A percentile compares a stretch with the other conserved stretches of the same genome.
Evolutionary conservation across 2,888 invertebrate genomes (phyloP).

Genomic region (Yponomeuta cagnagella): DNA sequence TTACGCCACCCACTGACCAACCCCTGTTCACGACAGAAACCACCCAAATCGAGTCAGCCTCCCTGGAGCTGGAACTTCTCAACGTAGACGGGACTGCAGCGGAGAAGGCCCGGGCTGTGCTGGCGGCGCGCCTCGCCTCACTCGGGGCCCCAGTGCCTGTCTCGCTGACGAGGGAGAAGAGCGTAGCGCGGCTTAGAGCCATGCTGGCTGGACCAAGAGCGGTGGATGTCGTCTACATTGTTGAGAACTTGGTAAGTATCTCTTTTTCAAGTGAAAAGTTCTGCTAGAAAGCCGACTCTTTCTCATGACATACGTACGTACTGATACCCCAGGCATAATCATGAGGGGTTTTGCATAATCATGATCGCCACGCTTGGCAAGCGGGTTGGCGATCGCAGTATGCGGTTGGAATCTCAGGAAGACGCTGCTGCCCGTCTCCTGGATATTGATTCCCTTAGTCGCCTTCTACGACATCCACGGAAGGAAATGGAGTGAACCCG

Average conservation of each 20-base stretch:
- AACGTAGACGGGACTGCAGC: constrained; percentile 74
- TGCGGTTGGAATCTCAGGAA: too few relatives aligned
- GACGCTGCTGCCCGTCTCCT: too few relatives aligned
- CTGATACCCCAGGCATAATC: too few relatives aligned
- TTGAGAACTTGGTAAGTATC: constrained; percentile 83
- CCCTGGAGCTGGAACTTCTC: constrained; percentile 83
- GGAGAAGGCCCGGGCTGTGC: constrained; percentile 67
- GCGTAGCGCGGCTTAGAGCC: constrained; percentile 73
- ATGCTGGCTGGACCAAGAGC: constrained; percentile 83
- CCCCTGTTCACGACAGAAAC: constrained; percentile 57
- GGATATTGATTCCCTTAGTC: too few relatives aligned
- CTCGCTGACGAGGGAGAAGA: constrained; percentile 53
- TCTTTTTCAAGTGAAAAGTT: too few relatives aligned
- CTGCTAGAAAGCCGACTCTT: too few relatives aligned
- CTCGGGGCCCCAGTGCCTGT: constrained; percentile 55
- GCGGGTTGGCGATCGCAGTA: too few relatives aligned
- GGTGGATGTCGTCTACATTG: constrained; percentile 85
- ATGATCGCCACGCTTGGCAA: too few relatives aligned
- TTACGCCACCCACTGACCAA: not conserved
- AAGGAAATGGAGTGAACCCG: too few relatives aligned
- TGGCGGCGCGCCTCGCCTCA: constrained; percentile 38
- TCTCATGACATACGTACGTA: too few relatives aligned
- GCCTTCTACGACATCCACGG: too few relatives aligned
- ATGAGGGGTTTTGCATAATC: too few relatives aligned
- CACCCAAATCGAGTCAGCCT: constrained; percentile 84